These are phyloP conservation scores for Latrodectus hesperus DNA, from an alignment of 2,888 invertebrate genomes.

Conservation along the genomic window DNA sequence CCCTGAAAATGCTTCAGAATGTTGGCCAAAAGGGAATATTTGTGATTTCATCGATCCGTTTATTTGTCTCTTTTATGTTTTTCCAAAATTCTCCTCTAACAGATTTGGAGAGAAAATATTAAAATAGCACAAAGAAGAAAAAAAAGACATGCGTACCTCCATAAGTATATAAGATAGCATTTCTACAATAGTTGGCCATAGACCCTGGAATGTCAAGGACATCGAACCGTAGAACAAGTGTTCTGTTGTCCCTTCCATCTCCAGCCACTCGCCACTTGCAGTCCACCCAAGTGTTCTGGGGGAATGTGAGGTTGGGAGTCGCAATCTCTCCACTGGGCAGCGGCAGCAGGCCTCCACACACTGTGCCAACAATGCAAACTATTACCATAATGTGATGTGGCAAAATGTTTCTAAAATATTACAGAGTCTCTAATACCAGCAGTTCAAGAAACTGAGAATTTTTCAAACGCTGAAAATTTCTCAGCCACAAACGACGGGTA, in stretches of 20 bases:
- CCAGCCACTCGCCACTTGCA: conserved; percentile 73
- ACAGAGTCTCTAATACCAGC: too few species aligned
- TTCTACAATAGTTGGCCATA: conserved; percentile 46
- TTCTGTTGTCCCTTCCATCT: conserved; percentile 72
- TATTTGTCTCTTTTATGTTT: too few species aligned
- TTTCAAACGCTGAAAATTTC: too few species aligned
- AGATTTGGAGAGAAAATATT: background rate
- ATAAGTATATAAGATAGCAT: background rate
- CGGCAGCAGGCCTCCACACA: conserved; percentile 31
- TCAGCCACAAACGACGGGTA: too few species aligned
- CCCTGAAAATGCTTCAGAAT: too few species aligned
- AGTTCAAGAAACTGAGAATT: too few species aligned
- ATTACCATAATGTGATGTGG: too few species aligned
- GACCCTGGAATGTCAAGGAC: conserved; percentile 72
- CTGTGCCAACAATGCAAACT: background rate
- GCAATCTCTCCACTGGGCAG: conserved; percentile 32
- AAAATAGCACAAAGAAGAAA: background rate
- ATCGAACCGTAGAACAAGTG: conserved; percentile 74
- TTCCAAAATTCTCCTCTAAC: too few species aligned
- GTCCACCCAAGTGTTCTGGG: conserved; percentile 1
- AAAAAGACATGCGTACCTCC: background rate
- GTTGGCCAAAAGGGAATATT: too few species aligned
- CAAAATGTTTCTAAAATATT: too few species aligned
- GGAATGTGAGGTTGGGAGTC: conserved; percentile 5
- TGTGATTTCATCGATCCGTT: too few species aligned